A percentile compares a stretch with the other conserved stretches of the same genome.
Evolutionary conservation across 2,888 invertebrate genomes (phyloP).

Genomic region (Diadegma fenestrale): DNA sequence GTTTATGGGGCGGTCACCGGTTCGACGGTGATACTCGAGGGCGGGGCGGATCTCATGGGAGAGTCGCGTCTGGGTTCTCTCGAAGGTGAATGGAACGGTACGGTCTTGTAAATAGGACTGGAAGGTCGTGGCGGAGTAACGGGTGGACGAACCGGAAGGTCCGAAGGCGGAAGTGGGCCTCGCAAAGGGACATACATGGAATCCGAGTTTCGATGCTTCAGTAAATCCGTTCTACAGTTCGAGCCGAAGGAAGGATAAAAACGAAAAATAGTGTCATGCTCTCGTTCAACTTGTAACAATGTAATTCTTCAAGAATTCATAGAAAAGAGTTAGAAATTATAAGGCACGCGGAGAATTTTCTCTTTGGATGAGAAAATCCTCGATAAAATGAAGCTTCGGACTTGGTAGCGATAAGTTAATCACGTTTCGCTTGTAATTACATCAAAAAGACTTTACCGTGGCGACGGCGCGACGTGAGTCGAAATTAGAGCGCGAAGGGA

Average conservation of each 20-base stretch:
- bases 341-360: background rate
- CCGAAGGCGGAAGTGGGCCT: slow-evolving; percentile 74
- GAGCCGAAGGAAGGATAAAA: background rate
- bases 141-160: slow-evolving; percentile 73
- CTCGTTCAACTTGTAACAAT: background rate
- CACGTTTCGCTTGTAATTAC: background rate
- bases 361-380: background rate
- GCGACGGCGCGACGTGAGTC: background rate
- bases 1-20: slow-evolving; percentile 48
- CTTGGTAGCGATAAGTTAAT: background rate
- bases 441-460: background rate
- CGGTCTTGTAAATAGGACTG: slow-evolving; percentile 68
- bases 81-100: slow-evolving; percentile 69
- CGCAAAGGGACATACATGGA: slow-evolving; percentile 71
- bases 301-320: background rate
- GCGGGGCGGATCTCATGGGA: slow-evolving; percentile 66
- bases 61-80: slow-evolving; percentile 69
- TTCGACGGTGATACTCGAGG: slow-evolving; percentile 55
- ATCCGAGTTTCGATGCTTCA: slow-evolving; percentile 52
- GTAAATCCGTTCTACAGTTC: slow-evolving; percentile 43
- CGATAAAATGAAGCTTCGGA: background rate
- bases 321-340: background rate
- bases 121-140: slow-evolving; percentile 66
- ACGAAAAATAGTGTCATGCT: background rate
- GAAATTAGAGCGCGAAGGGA: background rate